These are phyloP conservation scores for Thrips palmi DNA, from an alignment of 1,140 invertebrate genomes.

Conservation along the genomic window DNA sequence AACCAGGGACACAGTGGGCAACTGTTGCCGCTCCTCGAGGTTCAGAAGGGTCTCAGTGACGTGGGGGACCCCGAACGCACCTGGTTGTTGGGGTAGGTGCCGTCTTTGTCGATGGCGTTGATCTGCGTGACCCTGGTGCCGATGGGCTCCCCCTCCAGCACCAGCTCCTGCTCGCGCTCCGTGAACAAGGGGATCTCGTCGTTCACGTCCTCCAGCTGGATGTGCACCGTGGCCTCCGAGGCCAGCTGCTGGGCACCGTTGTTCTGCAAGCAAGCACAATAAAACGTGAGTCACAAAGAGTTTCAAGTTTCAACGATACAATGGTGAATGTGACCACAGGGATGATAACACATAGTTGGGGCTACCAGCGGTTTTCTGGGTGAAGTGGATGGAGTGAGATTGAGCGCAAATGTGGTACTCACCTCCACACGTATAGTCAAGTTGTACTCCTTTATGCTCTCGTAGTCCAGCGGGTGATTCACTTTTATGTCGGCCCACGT, in stretches of 20 bases:
- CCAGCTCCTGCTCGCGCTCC: constrained; percentile 84
- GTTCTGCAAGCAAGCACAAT: constrained; percentile 49
- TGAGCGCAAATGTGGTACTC: constrained; percentile 20
- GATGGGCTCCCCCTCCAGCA: constrained; percentile 80
- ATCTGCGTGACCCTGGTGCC: constrained; percentile 92
- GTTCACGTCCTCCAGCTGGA: constrained; percentile 88
- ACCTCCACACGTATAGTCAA: constrained; percentile 89
- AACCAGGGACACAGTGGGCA: no score
- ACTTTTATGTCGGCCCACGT: constrained; percentile 92
- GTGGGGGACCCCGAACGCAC: no score
- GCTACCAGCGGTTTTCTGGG: constrained; percentile 1
- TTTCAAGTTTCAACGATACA: neutral
- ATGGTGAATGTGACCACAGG: neutral
- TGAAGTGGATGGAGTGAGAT: neutral
- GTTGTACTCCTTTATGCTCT: constrained; percentile 90
- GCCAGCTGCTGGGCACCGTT: constrained; percentile 88
- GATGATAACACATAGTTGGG: neutral
- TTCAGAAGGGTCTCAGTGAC: no score
- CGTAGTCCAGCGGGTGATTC: constrained; percentile 87
- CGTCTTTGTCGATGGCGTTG: constrained; percentile 90
- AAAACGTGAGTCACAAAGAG: neutral
- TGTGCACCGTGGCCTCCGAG: constrained; percentile 82
- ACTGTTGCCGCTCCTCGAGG: no score
- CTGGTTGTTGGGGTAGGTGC: constrained; percentile 84
- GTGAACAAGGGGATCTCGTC: constrained; percentile 92